A percentile compares a stretch with the other conserved stretches of the same genome.
Evolutionary conservation across 2,797 vertebrate species (phyloP).

Genomic region (Sparus aurata): DNA sequence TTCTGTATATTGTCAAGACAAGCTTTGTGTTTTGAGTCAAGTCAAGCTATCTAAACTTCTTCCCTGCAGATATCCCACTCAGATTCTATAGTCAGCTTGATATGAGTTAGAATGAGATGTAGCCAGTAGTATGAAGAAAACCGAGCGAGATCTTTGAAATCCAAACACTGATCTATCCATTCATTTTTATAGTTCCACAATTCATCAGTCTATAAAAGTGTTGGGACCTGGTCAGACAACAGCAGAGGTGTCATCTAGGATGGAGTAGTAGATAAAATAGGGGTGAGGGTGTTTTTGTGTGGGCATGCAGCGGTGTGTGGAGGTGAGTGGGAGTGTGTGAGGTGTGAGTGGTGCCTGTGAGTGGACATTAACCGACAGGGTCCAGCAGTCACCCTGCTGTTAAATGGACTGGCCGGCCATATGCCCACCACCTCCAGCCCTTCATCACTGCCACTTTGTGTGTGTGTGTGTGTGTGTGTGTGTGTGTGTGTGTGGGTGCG

Average conservation of each 20-base stretch:
- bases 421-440: slow-evolving; percentile 83
- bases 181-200: slow-evolving; percentile 5
- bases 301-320: slow-evolving; percentile 42
- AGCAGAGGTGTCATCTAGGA: slow-evolving; percentile 44
- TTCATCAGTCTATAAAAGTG: slow-evolving; percentile 10
- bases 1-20: not conserved
- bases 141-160: not conserved
- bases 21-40: not conserved
- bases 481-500: slow-evolving; percentile 26
- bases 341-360: slow-evolving; percentile 72
- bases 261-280: slow-evolving; percentile 6
- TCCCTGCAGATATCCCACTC: not conserved
- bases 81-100: not conserved
- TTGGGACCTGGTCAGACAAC: slow-evolving; percentile 42
- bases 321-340: slow-evolving; percentile 48
- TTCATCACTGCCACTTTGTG: slow-evolving; percentile 82
- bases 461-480: slow-evolving; percentile 35
- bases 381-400: slow-evolving; percentile 86
- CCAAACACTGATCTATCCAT: not conserved
- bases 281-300: slow-evolving; percentile 29
- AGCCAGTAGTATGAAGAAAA: not conserved
- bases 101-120: not conserved
- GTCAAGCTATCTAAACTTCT: not conserved
- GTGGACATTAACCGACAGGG: slow-evolving; percentile 88
- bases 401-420: slow-evolving; percentile 89